Evolutionary conservation across 2,888 invertebrate genomes (phyloP), one percentile per base, ranked within the genome.

Genomic region (Ptychoptera contaminata): DNA sequence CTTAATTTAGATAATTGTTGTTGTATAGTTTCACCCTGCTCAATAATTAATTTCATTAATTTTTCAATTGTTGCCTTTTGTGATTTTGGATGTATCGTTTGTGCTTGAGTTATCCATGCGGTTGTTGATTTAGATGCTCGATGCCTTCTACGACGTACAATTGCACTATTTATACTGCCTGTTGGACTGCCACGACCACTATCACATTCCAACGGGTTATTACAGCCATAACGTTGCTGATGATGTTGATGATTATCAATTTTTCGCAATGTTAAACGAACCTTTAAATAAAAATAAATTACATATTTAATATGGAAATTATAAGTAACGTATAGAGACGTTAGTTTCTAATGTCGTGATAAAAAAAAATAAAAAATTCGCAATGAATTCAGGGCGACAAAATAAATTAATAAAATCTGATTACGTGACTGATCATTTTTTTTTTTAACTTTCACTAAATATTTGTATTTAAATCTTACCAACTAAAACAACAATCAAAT

Each of bases 21-120:
- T 49, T 65, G 71, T 46, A 76, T 72, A 40, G 72, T 72, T 55
- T 73, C 71, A 48, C 74, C 74, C 58, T 76, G 76, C 5, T 69
- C 69, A 47, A 74, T 58, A 51, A 76, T 74, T 45, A 72, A 63
- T 56, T 71, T 70, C 60, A 72, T 63, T 29, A 72, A 58, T 37
- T 67, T 62, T 48, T 72, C 70, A 53, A 71, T 70, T 14, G 63
- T 62, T 37, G 61, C 58, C 29, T 58, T 56, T 43, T 55, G 51
- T 30, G 57, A 54, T 48, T 58, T 60, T 14, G 63, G 63, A 55
- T 64, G 63, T 44, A 64, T 50, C n/a, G 63, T 62, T 45, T 58
- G 55, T 12, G 53, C 56, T 44, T 58, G 57, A 41, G 58, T 56
- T 47, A 58, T 47, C 58, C 58, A 59, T 23, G 51, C 49, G 12